A percentile compares a stretch with the other conserved stretches of the same genome.
Conservation (phyloP, 2,113 vertebrate species). For the human region GRCh38 chr18:60826501-60827000, state of each 20-base stretch:
- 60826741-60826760: neutral
- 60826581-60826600: neutral
- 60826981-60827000: neutral
- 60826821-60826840: neutral
- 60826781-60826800: neutral
- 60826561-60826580: neutral
- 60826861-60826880: neutral
- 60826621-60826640: neutral
- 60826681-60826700: neutral
- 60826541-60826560: neutral
- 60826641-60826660: neutral
- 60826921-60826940: neutral
- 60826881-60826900: neutral
- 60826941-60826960: neutral
- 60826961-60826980: neutral
- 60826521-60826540: neutral
- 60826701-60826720: neutral
- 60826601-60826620: neutral
- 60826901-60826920: neutral
- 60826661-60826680: neutral
- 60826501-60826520: neutral
- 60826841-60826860: neutral
- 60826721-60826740: neutral
- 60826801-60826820: neutral
- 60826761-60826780: neutral